Evolutionary conservation across 2,888 invertebrate genomes (phyloP), one percentile per base, ranked within the genome.

Genomic region (Ceriagrion tenellum): DNA sequence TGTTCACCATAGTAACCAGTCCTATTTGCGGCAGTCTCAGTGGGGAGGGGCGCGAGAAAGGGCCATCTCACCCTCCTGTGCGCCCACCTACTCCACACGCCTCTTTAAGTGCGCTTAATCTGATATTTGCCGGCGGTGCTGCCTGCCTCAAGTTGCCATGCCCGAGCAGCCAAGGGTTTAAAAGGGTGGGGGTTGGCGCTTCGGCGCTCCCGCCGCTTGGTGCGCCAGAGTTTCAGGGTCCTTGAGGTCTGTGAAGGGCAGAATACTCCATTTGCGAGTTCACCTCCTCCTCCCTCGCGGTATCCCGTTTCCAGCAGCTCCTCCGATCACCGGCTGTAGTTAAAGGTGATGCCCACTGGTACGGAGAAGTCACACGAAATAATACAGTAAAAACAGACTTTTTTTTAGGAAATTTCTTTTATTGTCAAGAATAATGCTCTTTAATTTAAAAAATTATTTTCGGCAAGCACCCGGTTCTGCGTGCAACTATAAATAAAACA

Each of bases 51-150:
- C 47, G 47, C 10, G 88, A 88, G 47, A 47, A 47, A 55, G 81
- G 12, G 35, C 81, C 13, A 81, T 18, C 81, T 35, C 81, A 35
- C 69, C 81, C 30, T 16, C 30, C 4, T 18, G 16, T 3, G 16
- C 81, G 13, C n/a, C 55, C 89, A 3, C n/a, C 55, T 89, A 26
- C 55, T 59, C n/a, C 55, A 40, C 55, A 55, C 47, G 89, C 55
- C 89, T 55, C 89, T 89, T 89, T 89, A 89, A 89, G 89, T 55
- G 55, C 55, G 89, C 89, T 89, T 89, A 89, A 89, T 89, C 89
- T 89, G 89, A 89, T 89, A 89, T 55, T 89, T 81, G 81, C 35
- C 81, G 81, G 81, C 81, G 81, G n/a, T 35, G 81, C 81, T 81
- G 81, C 81, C 81, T 35, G 35, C 81, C 35, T 59, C 13, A 35